These are phyloP conservation scores for Porites evermanni DNA, from an alignment of 92 coral and sea anemone species.

Conservation along the genomic window DNA sequence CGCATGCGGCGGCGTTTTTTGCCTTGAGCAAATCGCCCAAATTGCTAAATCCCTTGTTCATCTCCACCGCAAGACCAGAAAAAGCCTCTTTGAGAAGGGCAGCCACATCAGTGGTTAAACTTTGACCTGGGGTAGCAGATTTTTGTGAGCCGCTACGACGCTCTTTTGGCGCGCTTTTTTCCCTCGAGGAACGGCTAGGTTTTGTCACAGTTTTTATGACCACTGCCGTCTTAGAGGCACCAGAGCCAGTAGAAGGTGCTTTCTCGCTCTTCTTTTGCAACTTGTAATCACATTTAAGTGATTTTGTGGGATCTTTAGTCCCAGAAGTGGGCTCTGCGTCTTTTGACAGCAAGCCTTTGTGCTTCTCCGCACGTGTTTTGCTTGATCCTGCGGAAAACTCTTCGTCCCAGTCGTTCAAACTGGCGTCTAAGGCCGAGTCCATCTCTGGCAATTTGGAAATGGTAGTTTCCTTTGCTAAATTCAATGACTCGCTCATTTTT, in stretches of 20 bases:
- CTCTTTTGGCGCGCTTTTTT: constrained; percentile 16
- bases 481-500: constrained; percentile 5
- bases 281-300: neutral
- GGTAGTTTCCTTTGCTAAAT: constrained; percentile 21
- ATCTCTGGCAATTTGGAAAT: constrained; percentile 5
- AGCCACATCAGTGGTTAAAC: constrained; percentile 30
- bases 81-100: constrained; percentile 24
- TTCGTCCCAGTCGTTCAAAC: constrained; percentile 20
- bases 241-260: neutral
- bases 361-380: too few species aligned
- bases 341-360: too few species aligned
- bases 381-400: constrained; percentile 8
- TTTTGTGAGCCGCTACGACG: neutral
- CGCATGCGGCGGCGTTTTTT: constrained; percentile 12
- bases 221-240: neutral
- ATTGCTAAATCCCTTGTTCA: constrained; percentile 27
- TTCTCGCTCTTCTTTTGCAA: constrained; percentile 2
- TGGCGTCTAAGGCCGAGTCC: constrained; percentile 11
- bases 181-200: constrained; percentile 4
- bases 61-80: constrained; percentile 16
- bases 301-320: constrained; percentile 10
- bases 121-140: constrained; percentile 31
- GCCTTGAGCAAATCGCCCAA: neutral
- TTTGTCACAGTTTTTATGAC: neutral
- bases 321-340: neutral